Conservation (phyloP, 1,140 invertebrate genomes). For the Coboldia fuscipes region DNA sequence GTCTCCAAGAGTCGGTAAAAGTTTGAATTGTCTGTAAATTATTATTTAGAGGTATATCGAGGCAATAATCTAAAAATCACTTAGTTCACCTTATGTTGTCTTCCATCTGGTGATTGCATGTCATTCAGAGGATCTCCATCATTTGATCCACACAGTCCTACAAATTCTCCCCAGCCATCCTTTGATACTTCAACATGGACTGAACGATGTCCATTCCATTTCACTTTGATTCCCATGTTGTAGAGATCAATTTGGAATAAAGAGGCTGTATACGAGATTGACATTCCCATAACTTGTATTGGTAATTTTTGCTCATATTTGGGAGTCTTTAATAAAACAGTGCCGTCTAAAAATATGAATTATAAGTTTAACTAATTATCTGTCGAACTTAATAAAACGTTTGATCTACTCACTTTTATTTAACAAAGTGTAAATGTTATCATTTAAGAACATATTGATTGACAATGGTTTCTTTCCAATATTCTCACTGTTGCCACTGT, state of each 20-base stretch:
- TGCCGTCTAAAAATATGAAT: conserved; percentile 22
- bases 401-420: conserved; percentile 19
- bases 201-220: conserved; percentile 45
- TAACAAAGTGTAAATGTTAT: conserved; percentile 39
- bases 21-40: conserved; percentile 10
- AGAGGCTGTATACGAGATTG: conserved; percentile 41
- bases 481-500: conserved; percentile 26
- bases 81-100: conserved; percentile 13
- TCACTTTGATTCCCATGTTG: conserved; percentile 40
- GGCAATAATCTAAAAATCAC: background rate
- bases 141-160: conserved; percentile 57
- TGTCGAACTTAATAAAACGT: background rate
- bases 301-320: conserved; percentile 39
- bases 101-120: conserved; percentile 34
- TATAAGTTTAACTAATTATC: background rate
- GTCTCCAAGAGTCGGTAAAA: conserved; percentile 35
- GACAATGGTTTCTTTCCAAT: conserved; percentile 27
- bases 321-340: conserved; percentile 27
- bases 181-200: conserved; percentile 39
- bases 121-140: conserved; percentile 51
- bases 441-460: conserved; percentile 41
- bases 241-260: conserved; percentile 43
- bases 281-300: conserved; percentile 37
- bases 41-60: background rate
- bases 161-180: conserved; percentile 51